A percentile compares a stretch with the other conserved stretches of the same genome.
Conservation (phyloP, 2,888 invertebrate species). For the Tridacna crocea region DNA sequence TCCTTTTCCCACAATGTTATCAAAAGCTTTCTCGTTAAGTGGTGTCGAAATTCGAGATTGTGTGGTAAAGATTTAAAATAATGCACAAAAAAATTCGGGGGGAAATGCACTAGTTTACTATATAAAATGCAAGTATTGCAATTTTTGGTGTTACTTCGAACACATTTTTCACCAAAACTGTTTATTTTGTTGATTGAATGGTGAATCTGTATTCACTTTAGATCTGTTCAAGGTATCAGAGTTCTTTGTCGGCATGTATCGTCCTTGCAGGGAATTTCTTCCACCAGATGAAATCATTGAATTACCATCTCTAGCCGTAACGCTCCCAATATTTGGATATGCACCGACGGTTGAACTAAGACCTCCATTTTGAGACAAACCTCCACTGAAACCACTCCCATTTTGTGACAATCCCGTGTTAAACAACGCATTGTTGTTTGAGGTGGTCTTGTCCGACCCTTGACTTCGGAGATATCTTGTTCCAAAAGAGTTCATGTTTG, state of each 20-base stretch:
- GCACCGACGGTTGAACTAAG: background rate
- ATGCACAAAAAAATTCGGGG: too few relatives aligned
- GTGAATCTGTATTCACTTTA: conserved; percentile 8
- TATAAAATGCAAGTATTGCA: background rate
- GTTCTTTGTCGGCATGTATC: conserved; percentile 19
- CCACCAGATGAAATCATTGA: conserved; percentile 11
- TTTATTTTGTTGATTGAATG: conserved; percentile 23
- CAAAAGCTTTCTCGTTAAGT: background rate
- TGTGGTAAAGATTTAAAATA: too few relatives aligned
- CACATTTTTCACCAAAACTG: conserved; percentile 28
- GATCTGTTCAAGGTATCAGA: conserved; percentile 8
- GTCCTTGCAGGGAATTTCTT: background rate
- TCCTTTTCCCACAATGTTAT: conserved; percentile 4
- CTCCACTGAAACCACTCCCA: background rate
- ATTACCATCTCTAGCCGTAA: background rate
- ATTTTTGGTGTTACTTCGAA: background rate
- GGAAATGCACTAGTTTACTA: background rate
- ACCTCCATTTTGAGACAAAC: conserved; percentile 15
- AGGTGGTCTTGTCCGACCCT: conserved; percentile 26
- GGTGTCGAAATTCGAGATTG: too few relatives aligned
- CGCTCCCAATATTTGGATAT: conserved; percentile 34
- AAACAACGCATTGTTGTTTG: conserved; percentile 32
- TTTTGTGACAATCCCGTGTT: conserved; percentile 34
- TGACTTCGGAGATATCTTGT: conserved; percentile 26
- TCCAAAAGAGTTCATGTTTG: conserved; percentile 19